Evolutionary conservation across 1,140 invertebrate species (phyloP).

Genomic region (Eulimnadia texana): DNA sequence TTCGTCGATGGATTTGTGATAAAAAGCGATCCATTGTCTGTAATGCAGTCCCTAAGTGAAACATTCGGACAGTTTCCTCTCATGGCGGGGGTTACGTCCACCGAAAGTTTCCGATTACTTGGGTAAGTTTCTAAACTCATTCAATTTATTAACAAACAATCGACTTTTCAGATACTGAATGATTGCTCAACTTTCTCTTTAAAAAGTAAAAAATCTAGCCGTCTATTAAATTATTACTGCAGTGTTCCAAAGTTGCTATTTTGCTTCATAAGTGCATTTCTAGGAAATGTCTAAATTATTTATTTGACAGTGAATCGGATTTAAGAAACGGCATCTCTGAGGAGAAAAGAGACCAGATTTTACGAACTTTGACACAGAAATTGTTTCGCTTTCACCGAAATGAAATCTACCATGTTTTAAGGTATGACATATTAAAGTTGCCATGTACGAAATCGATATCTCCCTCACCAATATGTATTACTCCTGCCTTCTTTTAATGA

Average conservation of each 20-base stretch:
- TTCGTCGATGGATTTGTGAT: slow-evolving; percentile 60
- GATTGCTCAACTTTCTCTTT: not conserved
- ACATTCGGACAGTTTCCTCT: slow-evolving; percentile 17
- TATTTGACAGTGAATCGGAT: slow-evolving; percentile 15
- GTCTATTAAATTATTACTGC: not conserved
- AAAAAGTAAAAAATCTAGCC: no score
- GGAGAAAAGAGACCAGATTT: slow-evolving; percentile 61
- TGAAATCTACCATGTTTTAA: slow-evolving; percentile 53
- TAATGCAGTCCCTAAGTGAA: slow-evolving; percentile 26
- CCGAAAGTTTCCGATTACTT: slow-evolving; percentile 52
- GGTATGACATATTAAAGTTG: not conserved
- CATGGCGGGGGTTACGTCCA: slow-evolving; percentile 29
- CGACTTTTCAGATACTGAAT: not conserved
- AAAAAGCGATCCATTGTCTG: slow-evolving; percentile 27
- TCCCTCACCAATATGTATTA: not conserved
- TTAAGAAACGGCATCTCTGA: slow-evolving; percentile 59
- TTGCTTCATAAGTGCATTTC: not conserved
- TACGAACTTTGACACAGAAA: slow-evolving; percentile 74
- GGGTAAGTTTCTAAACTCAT: not conserved
- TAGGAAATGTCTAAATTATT: not conserved
- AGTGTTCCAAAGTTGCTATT: no score
- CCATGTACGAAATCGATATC: not conserved
- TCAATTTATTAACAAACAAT: slow-evolving; percentile 37
- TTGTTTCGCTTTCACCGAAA: slow-evolving; percentile 76
- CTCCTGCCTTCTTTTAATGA: not conserved